Base-by-base conservation (phyloP, 1,140 invertebrate genomes). In the Orchesella cincta region DNA sequence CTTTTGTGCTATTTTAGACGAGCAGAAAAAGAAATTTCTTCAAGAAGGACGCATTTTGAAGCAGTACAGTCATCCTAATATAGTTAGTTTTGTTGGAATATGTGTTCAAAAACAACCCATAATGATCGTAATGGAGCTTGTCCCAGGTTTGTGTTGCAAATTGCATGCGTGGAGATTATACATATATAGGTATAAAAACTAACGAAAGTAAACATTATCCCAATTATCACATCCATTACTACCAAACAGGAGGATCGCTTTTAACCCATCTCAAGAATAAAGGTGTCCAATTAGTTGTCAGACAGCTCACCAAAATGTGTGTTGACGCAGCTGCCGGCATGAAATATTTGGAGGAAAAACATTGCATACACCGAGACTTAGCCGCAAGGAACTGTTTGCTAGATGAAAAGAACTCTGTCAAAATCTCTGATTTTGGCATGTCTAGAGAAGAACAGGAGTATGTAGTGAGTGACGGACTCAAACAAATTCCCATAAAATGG, bases 91-190 rank as follows among this genome's bases (percentile, higher is more conserved):
- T n/a, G 97, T 98, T 81, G 97, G 97, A 28, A 98, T 99, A 82
- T 97, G 96, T 83, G 96, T 98, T 67, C 95, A 98, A 84, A 96
- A 98, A 83, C 96, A 98, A 83, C 97, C 97, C 0, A 97, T 99
- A 71, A 98, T 98, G 96, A 98, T 99, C 83, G 94, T 98, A 28
- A 98, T 99, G 96, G 97, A 99, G 87, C 88, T 97, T 74, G 95
- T 98, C n/a, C 90, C 93, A 81, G 94, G 94, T 94, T n/a, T n/a
- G 85, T 84, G n/a, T 35, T 46, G 20, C 28, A 76, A 52, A 78
- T 35, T 67, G 74, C n/a, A n/a, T n/a, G n/a, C n/a, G n/a, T n/a
- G n/a, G n/a, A 20, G 83, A 78, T 64, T 36, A 51, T 36, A 34
- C 23, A 67, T 72, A 57, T n/a, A 12, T 39, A 78, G 20, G 2